These are phyloP conservation scores for Cheirogaleus medius DNA, from an alignment of 2,113 vertebrate genomes.

Conservation along the genomic window DNA sequence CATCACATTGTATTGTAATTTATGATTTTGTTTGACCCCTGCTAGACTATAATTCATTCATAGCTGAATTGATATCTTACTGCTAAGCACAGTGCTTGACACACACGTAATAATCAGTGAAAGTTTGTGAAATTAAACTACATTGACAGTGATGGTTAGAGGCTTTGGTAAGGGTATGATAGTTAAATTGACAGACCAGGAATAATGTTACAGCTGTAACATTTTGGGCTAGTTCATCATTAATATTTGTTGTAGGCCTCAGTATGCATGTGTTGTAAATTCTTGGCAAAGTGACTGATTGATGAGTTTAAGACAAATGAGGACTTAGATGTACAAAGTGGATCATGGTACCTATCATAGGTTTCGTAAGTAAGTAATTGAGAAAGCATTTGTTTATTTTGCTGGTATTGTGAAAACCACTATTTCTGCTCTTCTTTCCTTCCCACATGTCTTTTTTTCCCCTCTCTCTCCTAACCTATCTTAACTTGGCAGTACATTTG, in stretches of 20 bases:
- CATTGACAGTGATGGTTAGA: not conserved
- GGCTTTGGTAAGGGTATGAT: not conserved
- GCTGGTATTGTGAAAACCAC: not conserved
- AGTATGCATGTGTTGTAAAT: not conserved
- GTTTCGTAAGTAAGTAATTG: conserved; percentile 22
- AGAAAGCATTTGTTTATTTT: conserved; percentile 34
- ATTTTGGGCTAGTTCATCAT: conserved; percentile 6
- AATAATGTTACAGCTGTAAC: not conserved
- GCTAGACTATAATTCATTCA: not conserved
- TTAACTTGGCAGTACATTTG: conserved; percentile 88
- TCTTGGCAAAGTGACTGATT: conserved; percentile 19
- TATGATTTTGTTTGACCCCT: not conserved
- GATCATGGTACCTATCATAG: not conserved
- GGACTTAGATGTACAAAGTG: not conserved
- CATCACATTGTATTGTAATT: not conserved
- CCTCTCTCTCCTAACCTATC: not conserved
- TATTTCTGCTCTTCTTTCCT: conserved; percentile 16
- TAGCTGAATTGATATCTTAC: not conserved
- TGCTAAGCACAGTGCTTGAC: not conserved
- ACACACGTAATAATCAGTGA: not conserved
- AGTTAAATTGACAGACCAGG: conserved; percentile 17
- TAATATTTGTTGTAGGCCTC: not conserved
- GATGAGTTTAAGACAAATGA: not conserved
- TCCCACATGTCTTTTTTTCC: not conserved
- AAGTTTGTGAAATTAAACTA: not conserved